phyloP scores from a whole-genome alignment of 2,888 invertebrate species.

The Idaea straminata region DNA sequence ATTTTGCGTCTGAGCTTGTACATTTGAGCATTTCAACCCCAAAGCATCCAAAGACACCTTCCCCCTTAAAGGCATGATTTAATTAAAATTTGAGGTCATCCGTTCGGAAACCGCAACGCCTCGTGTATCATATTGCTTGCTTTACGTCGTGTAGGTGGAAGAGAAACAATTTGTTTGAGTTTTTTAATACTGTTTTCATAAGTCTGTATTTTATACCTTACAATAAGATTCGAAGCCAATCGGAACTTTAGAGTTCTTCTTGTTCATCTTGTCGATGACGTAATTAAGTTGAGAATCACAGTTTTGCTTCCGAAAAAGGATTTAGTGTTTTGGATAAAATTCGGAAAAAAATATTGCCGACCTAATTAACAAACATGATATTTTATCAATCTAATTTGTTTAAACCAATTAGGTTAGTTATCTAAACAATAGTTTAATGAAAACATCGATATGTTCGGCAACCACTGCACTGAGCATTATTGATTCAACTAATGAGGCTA shows the following conservation, averaged over 20 bases:
- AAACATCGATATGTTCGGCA: background rate
- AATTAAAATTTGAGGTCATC: constrained; percentile 28
- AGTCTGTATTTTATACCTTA: too few species aligned
- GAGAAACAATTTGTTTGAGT: background rate
- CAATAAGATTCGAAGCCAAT: too few species aligned
- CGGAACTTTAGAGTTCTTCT: too few species aligned
- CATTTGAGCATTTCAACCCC: background rate
- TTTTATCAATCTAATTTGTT: background rate
- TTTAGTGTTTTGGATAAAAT: too few species aligned
- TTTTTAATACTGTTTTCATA: too few species aligned
- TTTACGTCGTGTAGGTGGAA: background rate
- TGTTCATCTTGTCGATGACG: too few species aligned
- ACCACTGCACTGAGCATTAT: background rate
- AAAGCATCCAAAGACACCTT: background rate
- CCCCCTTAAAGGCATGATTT: constrained; percentile 12
- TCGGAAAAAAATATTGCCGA: too few species aligned
- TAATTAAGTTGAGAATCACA: too few species aligned
- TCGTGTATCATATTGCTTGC: constrained; percentile 18
- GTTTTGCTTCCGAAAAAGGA: too few species aligned
- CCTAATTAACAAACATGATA: too few species aligned
- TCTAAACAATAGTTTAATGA: background rate
- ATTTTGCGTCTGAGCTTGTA: background rate
- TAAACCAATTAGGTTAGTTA: background rate
- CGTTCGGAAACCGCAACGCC: constrained; percentile 23
- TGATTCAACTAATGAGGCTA: constrained; percentile 4